phyloP scores from a whole-genome alignment of 2,888 invertebrate species.

The Augochlorella aurata region DNA sequence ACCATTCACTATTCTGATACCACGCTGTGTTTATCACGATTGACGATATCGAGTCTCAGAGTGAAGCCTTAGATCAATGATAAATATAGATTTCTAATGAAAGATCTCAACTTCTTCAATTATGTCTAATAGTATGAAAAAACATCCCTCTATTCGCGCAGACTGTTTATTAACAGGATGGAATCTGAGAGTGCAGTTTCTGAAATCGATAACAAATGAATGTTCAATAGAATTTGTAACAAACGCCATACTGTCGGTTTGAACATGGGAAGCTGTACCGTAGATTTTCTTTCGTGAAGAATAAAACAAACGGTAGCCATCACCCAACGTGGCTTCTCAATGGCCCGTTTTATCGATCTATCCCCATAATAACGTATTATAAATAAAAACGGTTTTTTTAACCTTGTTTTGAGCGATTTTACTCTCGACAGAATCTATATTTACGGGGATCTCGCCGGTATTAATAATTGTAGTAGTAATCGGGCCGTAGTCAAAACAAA shows the following conservation, averaged over 20 bases:
- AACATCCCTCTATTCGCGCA: neutral
- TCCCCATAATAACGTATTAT: slow-evolving; percentile 9
- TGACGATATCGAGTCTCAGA: neutral
- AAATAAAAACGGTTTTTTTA: slow-evolving; percentile 11
- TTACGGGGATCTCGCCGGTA: neutral
- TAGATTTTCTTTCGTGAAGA: neutral
- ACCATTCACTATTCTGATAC: neutral
- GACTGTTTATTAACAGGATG: neutral
- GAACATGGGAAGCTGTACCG: neutral
- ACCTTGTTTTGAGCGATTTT: slow-evolving; percentile 11
- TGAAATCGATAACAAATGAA: neutral
- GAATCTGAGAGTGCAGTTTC: neutral
- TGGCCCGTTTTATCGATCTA: slow-evolving; percentile 17
- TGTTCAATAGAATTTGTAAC: neutral
- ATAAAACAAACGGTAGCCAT: neutral
- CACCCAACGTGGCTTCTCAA: neutral
- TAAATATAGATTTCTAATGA: neutral
- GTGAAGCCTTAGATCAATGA: neutral
- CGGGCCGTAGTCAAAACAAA: neutral
- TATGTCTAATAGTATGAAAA: neutral
- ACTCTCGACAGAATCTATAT: neutral
- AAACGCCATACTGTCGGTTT: neutral
- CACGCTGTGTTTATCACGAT: neutral
- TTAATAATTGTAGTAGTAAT: slow-evolving; percentile 3
- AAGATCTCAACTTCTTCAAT: neutral